Evolutionary conservation across 2,113 vertebrate genomes (phyloP).

Genomic region (Tringa solitaria): DNA sequence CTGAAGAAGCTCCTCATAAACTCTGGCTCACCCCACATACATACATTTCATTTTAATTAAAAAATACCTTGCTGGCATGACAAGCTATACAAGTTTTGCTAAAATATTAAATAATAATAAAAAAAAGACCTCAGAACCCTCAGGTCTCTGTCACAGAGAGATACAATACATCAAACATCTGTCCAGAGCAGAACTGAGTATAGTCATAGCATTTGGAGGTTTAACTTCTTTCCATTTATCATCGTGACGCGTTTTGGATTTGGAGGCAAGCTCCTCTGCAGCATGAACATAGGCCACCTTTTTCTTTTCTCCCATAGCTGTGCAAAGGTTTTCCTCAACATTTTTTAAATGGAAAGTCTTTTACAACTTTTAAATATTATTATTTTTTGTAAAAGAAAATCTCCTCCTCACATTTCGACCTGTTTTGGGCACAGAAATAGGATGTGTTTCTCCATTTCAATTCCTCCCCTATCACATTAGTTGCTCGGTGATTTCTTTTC

Average conservation of each 20-base stretch:
- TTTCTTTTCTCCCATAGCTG: background rate
- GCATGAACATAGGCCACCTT: background rate
- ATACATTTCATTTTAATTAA: constrained; percentile 68
- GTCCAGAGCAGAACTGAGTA: constrained; percentile 47
- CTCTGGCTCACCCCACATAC: constrained; percentile 62
- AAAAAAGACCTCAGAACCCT: constrained; percentile 39
- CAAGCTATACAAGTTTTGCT: constrained; percentile 56
- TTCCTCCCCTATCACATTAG: constrained; percentile 55
- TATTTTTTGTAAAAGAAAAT: background rate
- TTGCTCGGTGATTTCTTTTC: constrained; percentile 62
- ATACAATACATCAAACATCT: constrained; percentile 63
- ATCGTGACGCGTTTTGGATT: background rate
- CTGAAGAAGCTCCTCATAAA: constrained; percentile 67
- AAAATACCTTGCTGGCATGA: constrained; percentile 65
- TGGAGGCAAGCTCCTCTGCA: constrained; percentile 27
- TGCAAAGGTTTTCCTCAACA: background rate
- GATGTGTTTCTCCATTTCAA: constrained; percentile 43
- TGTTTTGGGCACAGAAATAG: constrained; percentile 39
- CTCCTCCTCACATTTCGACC: constrained; percentile 3
- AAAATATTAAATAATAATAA: constrained; percentile 57
- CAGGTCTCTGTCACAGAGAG: constrained; percentile 58
- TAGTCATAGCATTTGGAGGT: constrained; percentile 29
- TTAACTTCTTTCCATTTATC: constrained; percentile 57
- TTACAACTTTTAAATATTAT: background rate
- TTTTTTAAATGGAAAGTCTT: background rate